Percentiles rank a stretch among this genome's conserved stretches.
Conservation (phyloP, 2,797 vertebrate genomes). For the Periparus ater region DNA sequence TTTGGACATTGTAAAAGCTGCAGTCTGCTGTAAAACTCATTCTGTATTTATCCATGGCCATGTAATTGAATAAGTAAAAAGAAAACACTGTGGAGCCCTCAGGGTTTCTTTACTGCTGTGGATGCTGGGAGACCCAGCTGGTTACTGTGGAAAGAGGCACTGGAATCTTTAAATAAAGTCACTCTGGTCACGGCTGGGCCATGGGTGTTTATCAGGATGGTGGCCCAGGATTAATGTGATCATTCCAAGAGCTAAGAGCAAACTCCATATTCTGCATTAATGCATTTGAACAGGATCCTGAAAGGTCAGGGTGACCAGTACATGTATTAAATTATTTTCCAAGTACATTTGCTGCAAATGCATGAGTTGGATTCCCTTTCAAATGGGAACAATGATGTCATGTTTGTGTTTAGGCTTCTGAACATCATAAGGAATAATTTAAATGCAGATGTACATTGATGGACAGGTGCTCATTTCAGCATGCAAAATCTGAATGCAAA, state of each 20-base stretch:
- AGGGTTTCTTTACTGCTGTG: neutral
- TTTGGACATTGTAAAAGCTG: neutral
- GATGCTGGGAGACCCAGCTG: neutral
- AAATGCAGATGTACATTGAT: neutral
- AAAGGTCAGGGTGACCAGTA: neutral
- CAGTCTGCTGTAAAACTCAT: neutral
- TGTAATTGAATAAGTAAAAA: conserved; percentile 35
- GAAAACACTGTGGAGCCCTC: neutral
- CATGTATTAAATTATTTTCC: neutral
- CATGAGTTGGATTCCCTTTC: neutral
- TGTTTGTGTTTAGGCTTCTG: neutral
- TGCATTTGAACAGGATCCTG: neutral
- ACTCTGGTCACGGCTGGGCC: neutral
- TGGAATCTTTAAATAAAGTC: neutral
- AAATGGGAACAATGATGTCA: neutral
- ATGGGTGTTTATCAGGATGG: neutral
- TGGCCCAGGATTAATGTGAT: neutral
- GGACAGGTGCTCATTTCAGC: neutral
- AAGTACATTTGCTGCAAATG: neutral
- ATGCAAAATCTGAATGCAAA: neutral
- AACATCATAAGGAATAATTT: neutral
- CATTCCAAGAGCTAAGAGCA: neutral
- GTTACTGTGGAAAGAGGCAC: neutral
- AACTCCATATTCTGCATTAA: neutral
- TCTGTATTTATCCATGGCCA: conserved; percentile 17